Conservation (phyloP, 1,140 invertebrate genomes). For the Drosophila suzukii region DNA sequence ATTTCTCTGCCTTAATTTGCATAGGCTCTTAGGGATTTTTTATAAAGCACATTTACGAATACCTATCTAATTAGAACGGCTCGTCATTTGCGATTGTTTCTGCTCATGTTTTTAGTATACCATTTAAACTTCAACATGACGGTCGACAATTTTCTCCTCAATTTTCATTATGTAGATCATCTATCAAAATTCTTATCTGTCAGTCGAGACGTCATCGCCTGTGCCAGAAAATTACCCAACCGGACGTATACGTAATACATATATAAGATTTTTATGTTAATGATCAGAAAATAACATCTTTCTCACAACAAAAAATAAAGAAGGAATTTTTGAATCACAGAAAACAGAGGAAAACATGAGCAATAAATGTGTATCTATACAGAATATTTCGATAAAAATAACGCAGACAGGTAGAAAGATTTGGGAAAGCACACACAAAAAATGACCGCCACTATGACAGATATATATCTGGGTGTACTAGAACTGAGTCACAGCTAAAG, state of each 20-base stretch:
- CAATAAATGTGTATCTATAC: conserved; percentile 68
- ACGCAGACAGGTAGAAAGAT: conserved; percentile 69
- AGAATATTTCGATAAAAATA: conserved; percentile 68
- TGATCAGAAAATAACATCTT: conserved; percentile 38
- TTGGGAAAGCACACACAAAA: conserved; percentile 42
- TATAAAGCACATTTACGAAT: neutral
- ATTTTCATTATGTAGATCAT: conserved; percentile 26
- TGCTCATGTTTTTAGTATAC: neutral
- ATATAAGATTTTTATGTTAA: conserved; percentile 37
- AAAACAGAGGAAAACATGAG: conserved; percentile 54
- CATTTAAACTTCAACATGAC: neutral
- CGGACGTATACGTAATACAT: conserved; percentile 50
- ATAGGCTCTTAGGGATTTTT: neutral
- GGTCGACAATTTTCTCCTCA: conserved; percentile 3
- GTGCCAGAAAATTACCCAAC: conserved; percentile 65
- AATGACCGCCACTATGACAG: conserved; percentile 63
- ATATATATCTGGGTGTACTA: conserved; percentile 43
- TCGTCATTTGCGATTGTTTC: neutral
- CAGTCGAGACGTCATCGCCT: conserved; percentile 36
- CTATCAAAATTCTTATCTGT: conserved; percentile 45
- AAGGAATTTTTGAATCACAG: conserved; percentile 36
- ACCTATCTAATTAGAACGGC: neutral
- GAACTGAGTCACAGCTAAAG: conserved; percentile 44
- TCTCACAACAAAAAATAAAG: conserved; percentile 38
- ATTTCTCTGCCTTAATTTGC: no score